A percentile compares a stretch with the other conserved stretches of the same genome.
phyloP scores from a whole-genome alignment of 2,888 invertebrate species.

The Pollenia angustigena region DNA sequence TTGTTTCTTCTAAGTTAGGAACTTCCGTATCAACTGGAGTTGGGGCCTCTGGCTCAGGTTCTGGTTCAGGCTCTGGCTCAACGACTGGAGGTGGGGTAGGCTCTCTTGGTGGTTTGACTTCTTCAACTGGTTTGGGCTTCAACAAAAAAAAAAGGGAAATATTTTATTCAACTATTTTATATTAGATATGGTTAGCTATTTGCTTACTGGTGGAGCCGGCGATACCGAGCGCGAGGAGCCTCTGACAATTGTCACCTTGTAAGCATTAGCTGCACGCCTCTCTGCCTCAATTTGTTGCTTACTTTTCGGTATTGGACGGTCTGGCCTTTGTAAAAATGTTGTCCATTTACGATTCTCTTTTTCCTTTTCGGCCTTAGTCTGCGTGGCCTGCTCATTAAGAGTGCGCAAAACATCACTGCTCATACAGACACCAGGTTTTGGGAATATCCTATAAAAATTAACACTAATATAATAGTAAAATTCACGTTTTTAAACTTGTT shows the following conservation, averaged over 20 bases:
- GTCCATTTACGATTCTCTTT: conserved; percentile 88
- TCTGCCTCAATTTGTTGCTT: conserved; percentile 81
- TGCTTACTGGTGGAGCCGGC: conserved; percentile 75
- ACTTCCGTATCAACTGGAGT: conserved; percentile 83
- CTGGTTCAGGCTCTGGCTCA: conserved; percentile 74
- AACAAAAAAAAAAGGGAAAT: not conserved
- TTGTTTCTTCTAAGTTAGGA: conserved; percentile 81
- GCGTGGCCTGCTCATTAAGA: conserved; percentile 86
- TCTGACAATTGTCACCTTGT: conserved; percentile 86
- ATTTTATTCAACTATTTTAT: not conserved
- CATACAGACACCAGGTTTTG: conserved; percentile 87
- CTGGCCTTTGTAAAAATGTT: conserved; percentile 90
- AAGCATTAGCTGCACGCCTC: conserved; percentile 82
- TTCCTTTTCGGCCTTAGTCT: conserved; percentile 85
- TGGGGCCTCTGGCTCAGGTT: conserved; percentile 70
- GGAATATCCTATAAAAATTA: conserved; percentile 89
- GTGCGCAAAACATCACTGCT: conserved; percentile 89
- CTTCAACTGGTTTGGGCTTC: conserved; percentile 46
- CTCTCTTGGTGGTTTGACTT: conserved; percentile 57
- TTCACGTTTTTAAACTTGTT: conserved; percentile 10
- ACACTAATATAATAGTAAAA: conserved; percentile 83
- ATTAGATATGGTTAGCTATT: not conserved
- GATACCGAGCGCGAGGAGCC: conserved; percentile 80
- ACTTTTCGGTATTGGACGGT: conserved; percentile 87
- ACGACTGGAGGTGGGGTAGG: conserved; percentile 66